Percentiles rank a stretch among this genome's conserved stretches.
phyloP scores from a whole-genome alignment of 2,888 invertebrate species.

The Nymphalis c-album region DNA sequence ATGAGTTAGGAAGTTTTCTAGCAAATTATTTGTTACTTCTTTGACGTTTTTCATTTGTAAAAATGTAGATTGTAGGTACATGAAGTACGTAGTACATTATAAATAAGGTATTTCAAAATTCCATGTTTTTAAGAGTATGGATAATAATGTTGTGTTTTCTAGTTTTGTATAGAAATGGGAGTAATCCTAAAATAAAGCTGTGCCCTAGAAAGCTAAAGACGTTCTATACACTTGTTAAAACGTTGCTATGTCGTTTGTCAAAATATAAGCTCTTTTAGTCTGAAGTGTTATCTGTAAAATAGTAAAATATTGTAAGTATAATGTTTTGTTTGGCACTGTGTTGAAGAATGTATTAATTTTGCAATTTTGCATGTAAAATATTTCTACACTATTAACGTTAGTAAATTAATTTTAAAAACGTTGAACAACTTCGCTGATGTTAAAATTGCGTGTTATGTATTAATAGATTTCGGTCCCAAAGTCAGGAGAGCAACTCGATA shows the following conservation, averaged over 20 bases:
- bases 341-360: too few species aligned
- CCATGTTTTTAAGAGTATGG: neutral
- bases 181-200: conserved; percentile 16
- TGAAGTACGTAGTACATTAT: neutral
- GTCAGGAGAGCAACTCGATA: conserved; percentile 46
- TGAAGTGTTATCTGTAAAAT: neutral
- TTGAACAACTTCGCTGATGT: neutral
- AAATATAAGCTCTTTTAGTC: neutral
- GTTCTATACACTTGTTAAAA: neutral
- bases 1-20: too few species aligned
- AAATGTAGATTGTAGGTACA: too few species aligned
- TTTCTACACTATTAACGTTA: neutral
- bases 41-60: too few species aligned
- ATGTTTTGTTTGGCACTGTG: neutral
- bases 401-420: neutral
- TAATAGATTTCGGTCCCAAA: conserved; percentile 37
- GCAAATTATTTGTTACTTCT: too few species aligned
- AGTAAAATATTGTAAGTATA: too few species aligned
- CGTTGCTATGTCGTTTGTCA: conserved; percentile 5
- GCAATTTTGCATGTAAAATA: neutral
- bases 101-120: neutral
- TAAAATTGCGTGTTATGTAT: conserved; percentile 1
- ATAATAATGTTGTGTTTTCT: neutral
- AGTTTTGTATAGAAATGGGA: conserved; percentile 10
- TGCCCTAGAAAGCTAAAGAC: conserved; percentile 19